A percentile compares a stretch with the other conserved stretches of the same genome.
Conservation (phyloP, 2,888 invertebrate species). For the Heterodera filipjevi region DNA sequence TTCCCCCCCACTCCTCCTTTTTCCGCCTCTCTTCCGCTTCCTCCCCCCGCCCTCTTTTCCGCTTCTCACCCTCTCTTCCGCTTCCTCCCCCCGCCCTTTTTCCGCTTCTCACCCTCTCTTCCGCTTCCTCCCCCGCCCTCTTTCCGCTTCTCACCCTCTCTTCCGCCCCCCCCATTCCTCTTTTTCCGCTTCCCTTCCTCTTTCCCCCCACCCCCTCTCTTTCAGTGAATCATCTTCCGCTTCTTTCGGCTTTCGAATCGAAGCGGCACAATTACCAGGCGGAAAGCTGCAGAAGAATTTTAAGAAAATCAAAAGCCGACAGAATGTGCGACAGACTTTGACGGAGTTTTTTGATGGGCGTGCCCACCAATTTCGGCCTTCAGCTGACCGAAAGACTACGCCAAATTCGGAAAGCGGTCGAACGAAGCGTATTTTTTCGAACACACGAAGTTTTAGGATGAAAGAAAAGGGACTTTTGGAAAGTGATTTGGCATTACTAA, state of each 20-base stretch:
- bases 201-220: too few relatives aligned
- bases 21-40: too few relatives aligned
- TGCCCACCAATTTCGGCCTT: slow-evolving; percentile 53
- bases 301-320: slow-evolving; percentile 81
- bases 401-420: slow-evolving; percentile 79
- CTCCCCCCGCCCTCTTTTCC: not conserved
- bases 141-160: not conserved
- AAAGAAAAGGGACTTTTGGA: not conserved
- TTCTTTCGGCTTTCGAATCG: slow-evolving; percentile 89
- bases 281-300: slow-evolving; percentile 74
- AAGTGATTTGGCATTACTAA: slow-evolving; percentile 62
- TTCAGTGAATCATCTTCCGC: slow-evolving; percentile 82
- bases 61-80: slow-evolving; percentile 86
- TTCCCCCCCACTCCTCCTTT: too few relatives aligned
- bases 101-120: not conserved
- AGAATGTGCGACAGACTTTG: slow-evolving; percentile 69
- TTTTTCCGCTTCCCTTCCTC: too few relatives aligned
- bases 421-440: slow-evolving; percentile 84
- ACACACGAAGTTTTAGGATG: slow-evolving; percentile 77
- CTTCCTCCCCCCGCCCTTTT: too few relatives aligned
- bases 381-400: slow-evolving; percentile 77
- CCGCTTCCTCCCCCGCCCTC: not conserved
- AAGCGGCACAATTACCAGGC: slow-evolving; percentile 78
- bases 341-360: slow-evolving; percentile 56
- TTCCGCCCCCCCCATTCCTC: too few relatives aligned